Evolutionary conservation across 2,888 invertebrate genomes (phyloP), one percentile per base, ranked within the genome.

Genomic region (Euphydryas editha): DNA sequence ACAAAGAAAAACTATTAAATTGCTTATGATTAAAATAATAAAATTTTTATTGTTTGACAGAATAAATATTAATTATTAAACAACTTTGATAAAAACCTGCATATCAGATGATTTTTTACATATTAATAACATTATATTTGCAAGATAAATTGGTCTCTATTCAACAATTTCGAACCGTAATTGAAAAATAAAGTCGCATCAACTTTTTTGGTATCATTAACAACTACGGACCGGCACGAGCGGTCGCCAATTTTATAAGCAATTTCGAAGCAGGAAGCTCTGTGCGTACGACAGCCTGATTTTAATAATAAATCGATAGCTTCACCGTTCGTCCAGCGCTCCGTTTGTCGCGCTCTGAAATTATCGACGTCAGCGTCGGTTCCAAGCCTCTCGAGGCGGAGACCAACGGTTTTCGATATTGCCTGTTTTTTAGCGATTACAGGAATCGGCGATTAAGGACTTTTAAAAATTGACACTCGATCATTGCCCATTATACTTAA

Each of bases 261-360:
- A 90, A 91, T 91, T 91, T 90, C 76, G 78, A 79, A 84, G 81
- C 90, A 87, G 88, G 86, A 86, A 88, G 86, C 82, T 77, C 69
- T 74, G 80, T 85, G 81, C 82, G 84, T 83, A 87, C 84, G 86
- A 83, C 85, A 81, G 83, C 78, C 84, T 86, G 86, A 88, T 90
- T 91, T 90, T 84, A 90, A 90, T 91, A 91, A 90, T 90, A 92
- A 91, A 92, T 91, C 88, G 90, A 87, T 85, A 84, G 78, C 76
- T 69, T 80, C 84, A 85, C 78, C 76, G 76, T 54, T 61, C 63
- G 60, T 56, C 24, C 57, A 61, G 39, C 58, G 58, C 36, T 66
- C 66, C 82, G 83, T 86, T 85, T 84, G 87, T 74, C 78, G 79
- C 88, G 86, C 86, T 77, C 82, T 84, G 81, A 82, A 85, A 90